phyloP scores from a whole-genome alignment of 2,113 vertebrate species.

The Eurypyga helias region DNA sequence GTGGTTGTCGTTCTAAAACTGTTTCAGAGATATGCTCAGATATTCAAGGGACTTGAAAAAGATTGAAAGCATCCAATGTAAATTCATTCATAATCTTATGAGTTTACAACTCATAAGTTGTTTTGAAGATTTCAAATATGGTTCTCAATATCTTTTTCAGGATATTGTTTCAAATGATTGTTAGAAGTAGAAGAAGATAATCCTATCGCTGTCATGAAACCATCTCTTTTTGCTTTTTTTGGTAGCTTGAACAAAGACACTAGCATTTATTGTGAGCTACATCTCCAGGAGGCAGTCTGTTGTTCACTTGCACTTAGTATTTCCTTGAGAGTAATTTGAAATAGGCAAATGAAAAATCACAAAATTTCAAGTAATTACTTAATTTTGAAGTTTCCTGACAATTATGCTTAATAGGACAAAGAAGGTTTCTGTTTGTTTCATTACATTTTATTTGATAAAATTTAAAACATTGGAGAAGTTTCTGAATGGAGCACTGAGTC shows the following conservation, averaged over 20 bases:
- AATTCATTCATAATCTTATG: neutral
- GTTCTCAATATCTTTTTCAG: neutral
- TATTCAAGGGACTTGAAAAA: neutral
- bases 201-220: neutral
- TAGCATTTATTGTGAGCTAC: neutral
- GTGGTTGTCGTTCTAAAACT: neutral
- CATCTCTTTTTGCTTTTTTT: neutral
- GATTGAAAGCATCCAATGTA: neutral
- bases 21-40: neutral
- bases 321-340: slow-evolving; percentile 7
- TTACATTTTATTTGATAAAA: neutral
- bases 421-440: neutral
- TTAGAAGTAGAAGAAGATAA: neutral
- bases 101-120: neutral
- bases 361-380: neutral
- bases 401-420: neutral
- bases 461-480: neutral
- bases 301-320: neutral
- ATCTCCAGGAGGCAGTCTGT: neutral
- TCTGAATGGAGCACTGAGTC: neutral
- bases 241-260: neutral
- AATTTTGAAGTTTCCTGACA: neutral
- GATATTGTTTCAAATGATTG: neutral
- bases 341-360: neutral
- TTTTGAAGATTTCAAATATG: neutral